These are phyloP conservation scores for Limnothrissa miodon DNA, from an alignment of 2,113 vertebrate species.

Conservation along the genomic window DNA sequence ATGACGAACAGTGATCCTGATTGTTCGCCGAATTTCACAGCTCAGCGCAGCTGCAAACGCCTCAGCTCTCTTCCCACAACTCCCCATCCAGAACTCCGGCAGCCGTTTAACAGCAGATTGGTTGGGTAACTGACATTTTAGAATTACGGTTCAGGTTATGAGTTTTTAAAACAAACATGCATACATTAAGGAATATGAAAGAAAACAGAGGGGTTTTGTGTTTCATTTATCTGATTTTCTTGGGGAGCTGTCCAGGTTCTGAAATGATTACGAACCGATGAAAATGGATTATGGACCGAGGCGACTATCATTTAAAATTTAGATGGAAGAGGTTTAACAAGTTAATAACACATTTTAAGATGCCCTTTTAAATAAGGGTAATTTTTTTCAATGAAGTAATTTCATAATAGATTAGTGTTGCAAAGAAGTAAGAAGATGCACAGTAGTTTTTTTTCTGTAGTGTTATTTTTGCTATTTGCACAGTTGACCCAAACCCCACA, in stretches of 20 bases:
- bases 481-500: neutral
- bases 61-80: conserved; percentile 27
- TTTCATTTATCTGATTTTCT: neutral
- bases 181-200: neutral
- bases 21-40: conserved; percentile 77
- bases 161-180: neutral
- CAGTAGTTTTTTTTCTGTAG: no score
- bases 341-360: neutral
- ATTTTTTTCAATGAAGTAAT: neutral
- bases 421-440: neutral
- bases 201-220: neutral
- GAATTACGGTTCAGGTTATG: neutral
- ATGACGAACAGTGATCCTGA: conserved; percentile 74
- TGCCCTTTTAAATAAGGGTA: neutral
- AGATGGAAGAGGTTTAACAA: neutral
- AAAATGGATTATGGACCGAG: neutral
- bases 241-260: conserved; percentile 51
- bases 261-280: conserved; percentile 23
- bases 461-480: neutral
- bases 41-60: conserved; percentile 72
- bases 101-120: neutral
- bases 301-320: neutral
- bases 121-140: neutral
- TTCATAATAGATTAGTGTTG: neutral
- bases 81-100: conserved; percentile 6